phyloP scores from a whole-genome alignment of 2,888 invertebrate genomes.

The Apeira syringaria region DNA sequence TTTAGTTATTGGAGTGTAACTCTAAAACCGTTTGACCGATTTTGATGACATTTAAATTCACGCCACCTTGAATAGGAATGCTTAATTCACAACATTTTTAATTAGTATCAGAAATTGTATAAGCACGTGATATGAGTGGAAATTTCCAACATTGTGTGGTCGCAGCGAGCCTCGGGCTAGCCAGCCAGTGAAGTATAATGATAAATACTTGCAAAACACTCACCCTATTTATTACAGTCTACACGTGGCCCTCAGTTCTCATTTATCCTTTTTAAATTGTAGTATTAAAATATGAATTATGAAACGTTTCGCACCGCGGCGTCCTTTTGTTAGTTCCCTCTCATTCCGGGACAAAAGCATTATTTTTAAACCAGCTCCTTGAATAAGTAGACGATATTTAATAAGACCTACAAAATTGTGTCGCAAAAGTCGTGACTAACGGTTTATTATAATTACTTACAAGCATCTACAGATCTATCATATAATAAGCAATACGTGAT shows the following conservation, averaged over 20 bases:
- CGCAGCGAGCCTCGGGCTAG: constrained; percentile 11
- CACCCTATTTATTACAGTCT: constrained; percentile 9
- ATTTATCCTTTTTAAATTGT: constrained; percentile 19
- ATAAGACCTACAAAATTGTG: constrained; percentile 16
- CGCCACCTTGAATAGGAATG: too few relatives aligned
- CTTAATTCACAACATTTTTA: too few relatives aligned
- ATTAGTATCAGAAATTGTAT: too few relatives aligned
- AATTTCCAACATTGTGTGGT: constrained; percentile 1
- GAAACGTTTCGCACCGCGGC: constrained; percentile 15
- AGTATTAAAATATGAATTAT: constrained; percentile 20
- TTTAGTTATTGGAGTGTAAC: too few relatives aligned
- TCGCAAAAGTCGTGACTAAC: constrained; percentile 8
- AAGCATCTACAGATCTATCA: too few relatives aligned
- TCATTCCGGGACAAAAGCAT: constrained; percentile 33
- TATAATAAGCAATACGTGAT: too few relatives aligned
- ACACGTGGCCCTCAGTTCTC: constrained; percentile 8
- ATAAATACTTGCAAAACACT: constrained; percentile 20
- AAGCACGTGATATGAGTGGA: constrained; percentile 13
- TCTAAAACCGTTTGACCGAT: too few relatives aligned
- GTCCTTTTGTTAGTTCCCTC: constrained; percentile 33
- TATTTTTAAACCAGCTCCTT: constrained; percentile 29
- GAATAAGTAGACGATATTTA: constrained; percentile 23
- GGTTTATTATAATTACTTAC: too few relatives aligned
- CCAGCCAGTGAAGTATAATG: constrained; percentile 15
- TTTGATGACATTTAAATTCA: too few relatives aligned